A percentile compares a stretch with the other conserved stretches of the same genome.
These are phyloP conservation scores for Rosalia funebris DNA, from an alignment of 2,888 invertebrate species.

Conservation along the genomic window DNA sequence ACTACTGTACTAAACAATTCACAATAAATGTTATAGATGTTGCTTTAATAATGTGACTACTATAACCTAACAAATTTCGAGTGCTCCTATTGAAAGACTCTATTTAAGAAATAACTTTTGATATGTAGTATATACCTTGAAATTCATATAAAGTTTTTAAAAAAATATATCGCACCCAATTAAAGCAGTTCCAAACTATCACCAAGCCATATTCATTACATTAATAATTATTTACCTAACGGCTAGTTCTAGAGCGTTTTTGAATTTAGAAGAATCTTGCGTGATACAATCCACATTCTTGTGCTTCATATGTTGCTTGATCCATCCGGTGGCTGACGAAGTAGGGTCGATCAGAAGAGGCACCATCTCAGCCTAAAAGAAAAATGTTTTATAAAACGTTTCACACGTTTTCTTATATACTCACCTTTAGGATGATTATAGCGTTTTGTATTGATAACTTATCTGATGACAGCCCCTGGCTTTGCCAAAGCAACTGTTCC, in stretches of 20 bases:
- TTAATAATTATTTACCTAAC: slow-evolving; percentile 67
- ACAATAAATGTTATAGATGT: too few relatives aligned
- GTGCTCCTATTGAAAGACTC: too few relatives aligned
- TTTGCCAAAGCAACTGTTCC: slow-evolving; percentile 86
- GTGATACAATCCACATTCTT: slow-evolving; percentile 80
- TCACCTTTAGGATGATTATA: slow-evolving; percentile 78
- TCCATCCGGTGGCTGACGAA: slow-evolving; percentile 83
- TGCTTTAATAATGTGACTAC: too few relatives aligned
- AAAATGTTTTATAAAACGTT: too few relatives aligned
- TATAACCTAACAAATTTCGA: too few relatives aligned
- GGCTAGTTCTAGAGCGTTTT: slow-evolving; percentile 79
- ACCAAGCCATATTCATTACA: too few relatives aligned
- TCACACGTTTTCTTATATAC: slow-evolving; percentile 9
- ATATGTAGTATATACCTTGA: too few relatives aligned
- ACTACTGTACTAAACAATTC: too few relatives aligned
- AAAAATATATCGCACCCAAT: too few relatives aligned
- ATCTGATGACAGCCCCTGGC: slow-evolving; percentile 85
- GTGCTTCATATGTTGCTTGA: slow-evolving; percentile 75
- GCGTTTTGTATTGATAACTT: slow-evolving; percentile 84
- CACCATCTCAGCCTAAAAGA: slow-evolving; percentile 66
- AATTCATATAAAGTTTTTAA: too few relatives aligned
- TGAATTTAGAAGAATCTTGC: slow-evolving; percentile 79
- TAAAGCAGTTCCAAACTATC: too few relatives aligned
- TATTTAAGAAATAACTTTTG: too few relatives aligned
- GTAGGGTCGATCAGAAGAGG: slow-evolving; percentile 93